Evolutionary conservation across 2,797 vertebrate genomes (phyloP).

Genomic region (Muscicapa comitata): DNA sequence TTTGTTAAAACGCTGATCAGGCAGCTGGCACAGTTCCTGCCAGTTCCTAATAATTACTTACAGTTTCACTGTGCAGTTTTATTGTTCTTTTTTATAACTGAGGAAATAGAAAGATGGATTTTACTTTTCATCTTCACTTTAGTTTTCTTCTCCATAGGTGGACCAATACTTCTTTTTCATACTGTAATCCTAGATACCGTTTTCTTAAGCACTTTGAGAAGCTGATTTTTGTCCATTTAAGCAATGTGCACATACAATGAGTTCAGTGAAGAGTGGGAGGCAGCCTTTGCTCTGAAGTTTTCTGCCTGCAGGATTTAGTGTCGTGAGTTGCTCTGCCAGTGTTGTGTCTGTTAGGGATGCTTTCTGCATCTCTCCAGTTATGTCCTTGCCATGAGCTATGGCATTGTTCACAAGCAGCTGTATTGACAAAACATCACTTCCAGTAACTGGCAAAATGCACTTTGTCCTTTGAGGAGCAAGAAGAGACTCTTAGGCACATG

Average conservation of each 20-base stretch:
- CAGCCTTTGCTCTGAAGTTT: neutral
- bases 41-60: neutral
- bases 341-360: neutral
- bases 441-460: neutral
- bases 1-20: neutral
- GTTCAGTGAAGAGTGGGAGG: neutral
- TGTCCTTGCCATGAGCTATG: neutral
- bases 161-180: neutral
- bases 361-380: neutral
- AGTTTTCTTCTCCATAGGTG: neutral
- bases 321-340: neutral
- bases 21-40: neutral
- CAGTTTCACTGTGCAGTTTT: neutral
- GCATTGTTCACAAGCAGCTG: neutral
- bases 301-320: neutral
- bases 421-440: neutral
- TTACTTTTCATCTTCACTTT: neutral
- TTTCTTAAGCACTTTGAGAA: neutral
- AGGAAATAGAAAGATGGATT: neutral
- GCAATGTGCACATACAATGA: neutral
- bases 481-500: neutral
- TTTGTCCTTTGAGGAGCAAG: neutral
- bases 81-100: neutral
- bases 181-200: neutral
- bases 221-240: fast-evolving